Percentiles rank a stretch among this genome's conserved stretches.
Evolutionary conservation across 2,888 invertebrate genomes (phyloP).

Genomic region (Ennomos fuscantarius): DNA sequence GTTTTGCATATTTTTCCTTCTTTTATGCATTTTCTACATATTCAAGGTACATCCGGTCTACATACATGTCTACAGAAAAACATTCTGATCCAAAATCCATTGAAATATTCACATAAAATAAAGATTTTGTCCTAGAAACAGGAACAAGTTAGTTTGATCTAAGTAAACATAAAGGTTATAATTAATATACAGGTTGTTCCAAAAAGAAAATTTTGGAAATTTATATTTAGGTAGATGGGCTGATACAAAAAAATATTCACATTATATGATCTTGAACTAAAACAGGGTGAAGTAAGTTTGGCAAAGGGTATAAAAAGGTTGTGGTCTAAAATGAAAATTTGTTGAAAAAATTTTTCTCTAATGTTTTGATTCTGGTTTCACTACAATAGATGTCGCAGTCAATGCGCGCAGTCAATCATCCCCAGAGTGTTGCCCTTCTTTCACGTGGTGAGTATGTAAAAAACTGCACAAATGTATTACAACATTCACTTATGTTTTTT

Average conservation of each 20-base stretch:
- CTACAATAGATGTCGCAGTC: conserved; percentile 73
- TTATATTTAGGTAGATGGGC: no score
- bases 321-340: conserved; percentile 31
- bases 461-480: conserved; percentile 15
- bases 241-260: no score
- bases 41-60: no score
- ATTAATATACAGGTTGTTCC: conserved; percentile 28
- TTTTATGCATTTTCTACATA: no score
- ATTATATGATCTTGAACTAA: not conserved
- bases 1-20: no score
- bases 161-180: not conserved
- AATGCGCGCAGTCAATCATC: conserved; percentile 51
- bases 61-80: conserved; percentile 1
- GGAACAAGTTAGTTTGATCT: no score
- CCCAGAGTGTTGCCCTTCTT: conserved; percentile 46
- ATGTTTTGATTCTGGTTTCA: conserved; percentile 80
- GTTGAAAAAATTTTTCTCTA: conserved; percentile 52
- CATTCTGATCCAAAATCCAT: not conserved
- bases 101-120: not conserved
- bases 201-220: conserved; percentile 32
- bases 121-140: conserved; percentile 4
- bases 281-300: not conserved
- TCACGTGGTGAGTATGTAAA: conserved; percentile 66
- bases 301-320: conserved; percentile 4
- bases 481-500: conserved; percentile 31